Conservation (phyloP, 2,113 vertebrate genomes). For the Mionectes macconnelli region DNA sequence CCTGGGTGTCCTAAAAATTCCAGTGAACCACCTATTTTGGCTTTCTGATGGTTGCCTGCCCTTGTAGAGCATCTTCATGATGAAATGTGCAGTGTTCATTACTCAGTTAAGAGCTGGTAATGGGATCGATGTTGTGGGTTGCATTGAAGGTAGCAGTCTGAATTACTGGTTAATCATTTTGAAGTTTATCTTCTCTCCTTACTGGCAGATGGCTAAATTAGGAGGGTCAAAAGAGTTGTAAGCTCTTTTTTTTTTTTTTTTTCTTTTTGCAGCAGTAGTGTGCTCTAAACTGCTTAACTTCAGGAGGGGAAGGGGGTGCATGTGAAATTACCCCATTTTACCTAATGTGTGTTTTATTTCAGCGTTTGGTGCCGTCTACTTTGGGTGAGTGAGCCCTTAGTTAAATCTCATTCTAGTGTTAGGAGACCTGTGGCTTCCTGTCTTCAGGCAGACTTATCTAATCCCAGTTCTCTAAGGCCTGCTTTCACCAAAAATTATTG, state of each 20-base stretch:
- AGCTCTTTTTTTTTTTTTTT: neutral
- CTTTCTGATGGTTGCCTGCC: neutral
- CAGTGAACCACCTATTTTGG: neutral
- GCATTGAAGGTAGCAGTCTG: neutral
- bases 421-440: neutral
- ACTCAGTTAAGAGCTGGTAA: neutral
- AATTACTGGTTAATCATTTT: neutral
- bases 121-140: neutral
- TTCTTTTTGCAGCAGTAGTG: neutral
- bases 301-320: neutral
- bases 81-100: neutral
- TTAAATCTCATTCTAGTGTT: neutral
- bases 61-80: neutral
- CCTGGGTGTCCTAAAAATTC: neutral
- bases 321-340: neutral
- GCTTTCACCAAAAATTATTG: neutral
- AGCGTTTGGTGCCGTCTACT: neutral
- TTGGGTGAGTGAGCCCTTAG: neutral
- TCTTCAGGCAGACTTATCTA: neutral
- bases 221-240: neutral
- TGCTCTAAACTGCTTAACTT: neutral
- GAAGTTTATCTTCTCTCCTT: neutral
- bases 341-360: neutral
- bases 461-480: neutral
- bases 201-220: neutral